A percentile compares a stretch with the other conserved stretches of the same genome.
Conservation (phyloP, 2,888 invertebrate genomes). For the Vanessa cardui region DNA sequence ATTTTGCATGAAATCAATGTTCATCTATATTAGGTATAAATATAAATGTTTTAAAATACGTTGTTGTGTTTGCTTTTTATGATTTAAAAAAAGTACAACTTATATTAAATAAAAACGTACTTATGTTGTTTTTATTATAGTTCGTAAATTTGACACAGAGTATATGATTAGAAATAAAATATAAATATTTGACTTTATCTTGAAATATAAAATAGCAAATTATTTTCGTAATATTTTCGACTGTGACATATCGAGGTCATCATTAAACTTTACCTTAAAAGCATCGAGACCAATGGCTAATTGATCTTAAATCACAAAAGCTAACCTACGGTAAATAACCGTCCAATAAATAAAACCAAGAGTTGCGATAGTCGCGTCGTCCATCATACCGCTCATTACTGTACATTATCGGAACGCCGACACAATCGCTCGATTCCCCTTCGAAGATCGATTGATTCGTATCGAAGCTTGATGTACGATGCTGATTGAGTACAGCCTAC, state of each 20-base stretch:
- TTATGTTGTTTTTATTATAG: too few relatives aligned
- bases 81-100: not conserved
- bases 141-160: not conserved
- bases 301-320: conserved; percentile 19
- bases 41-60: not conserved
- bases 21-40: conserved; percentile 3
- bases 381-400: conserved; percentile 46
- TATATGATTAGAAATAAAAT: not conserved
- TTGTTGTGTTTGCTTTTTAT: not conserved
- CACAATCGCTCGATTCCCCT: conserved; percentile 46
- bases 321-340: conserved; percentile 22
- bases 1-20: conserved; percentile 28
- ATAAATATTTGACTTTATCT: not conserved
- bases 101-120: too few relatives aligned
- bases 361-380: conserved; percentile 41
- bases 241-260: conserved; percentile 11
- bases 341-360: conserved; percentile 36
- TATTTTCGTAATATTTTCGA: not conserved
- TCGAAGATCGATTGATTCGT: conserved; percentile 49
- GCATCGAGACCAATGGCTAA: conserved; percentile 19
- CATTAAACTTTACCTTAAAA: conserved; percentile 18
- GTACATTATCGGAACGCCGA: conserved; percentile 47
- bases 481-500: conserved; percentile 30
- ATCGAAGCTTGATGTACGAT: conserved; percentile 36
- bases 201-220: not conserved